Evolutionary conservation across 2,888 invertebrate species (phyloP), one percentile per base, ranked within the genome.

Genomic region (Chymomyza amoena): DNA sequence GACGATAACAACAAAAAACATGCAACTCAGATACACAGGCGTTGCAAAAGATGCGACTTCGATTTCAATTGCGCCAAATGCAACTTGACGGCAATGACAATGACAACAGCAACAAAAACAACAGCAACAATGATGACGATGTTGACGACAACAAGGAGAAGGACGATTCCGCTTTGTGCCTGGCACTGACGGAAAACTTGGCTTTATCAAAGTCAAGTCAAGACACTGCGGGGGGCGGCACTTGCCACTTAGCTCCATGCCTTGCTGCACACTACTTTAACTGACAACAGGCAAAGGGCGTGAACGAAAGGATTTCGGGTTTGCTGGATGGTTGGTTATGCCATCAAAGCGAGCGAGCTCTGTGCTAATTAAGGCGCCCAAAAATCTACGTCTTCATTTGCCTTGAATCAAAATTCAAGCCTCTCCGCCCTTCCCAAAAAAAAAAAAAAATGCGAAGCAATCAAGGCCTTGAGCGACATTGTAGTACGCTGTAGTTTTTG

Each of bases 41-140:
- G 39, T 45, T 13, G 64, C 68, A 63, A 64, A 70, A 71, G 75
- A 73, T 82, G 80, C 80, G 68, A 80, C 82, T 81, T 82, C 80
- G 81, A 80, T 82, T 80, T 82, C 83, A 78, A 81, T 82, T 82
- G 81, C 75, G 68, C 65, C 80, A 78, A 81, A 75, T 82, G 80
- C 83, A 81, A 72, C 76, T 73, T 73, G 64, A 81, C 79, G 74
- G 68, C 74, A 64, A 64, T 66, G 77, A 70, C 75, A 18, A 18
- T 18, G 54, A 2, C 18, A 20, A 20, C 20, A 20, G 18, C 54
- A 45, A 45, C 13, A 45, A 13, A 6, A 45, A 13, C 39, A 45
- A 45, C 39, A 45, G 13, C 39, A 45, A 13, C 39, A 45, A 45
- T 45, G 39, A 45, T 45, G 39, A 45, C 39, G 6, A 32, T 32